These are phyloP conservation scores for Hemistola chrysoprasaria DNA, from an alignment of 2,888 invertebrate genomes.

Conservation along the genomic window DNA sequence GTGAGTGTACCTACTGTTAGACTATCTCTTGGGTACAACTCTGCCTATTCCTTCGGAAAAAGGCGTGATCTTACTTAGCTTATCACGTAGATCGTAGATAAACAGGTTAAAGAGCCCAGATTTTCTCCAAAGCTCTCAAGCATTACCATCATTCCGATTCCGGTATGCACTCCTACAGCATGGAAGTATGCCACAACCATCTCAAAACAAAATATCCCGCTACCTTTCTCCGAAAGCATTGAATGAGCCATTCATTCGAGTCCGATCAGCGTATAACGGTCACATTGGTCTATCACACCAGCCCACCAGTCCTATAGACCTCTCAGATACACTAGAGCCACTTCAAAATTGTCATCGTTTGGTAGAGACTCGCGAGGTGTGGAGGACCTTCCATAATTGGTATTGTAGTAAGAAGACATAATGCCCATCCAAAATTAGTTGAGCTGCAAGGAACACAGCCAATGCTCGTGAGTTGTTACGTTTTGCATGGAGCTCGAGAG, in stretches of 20 bases:
- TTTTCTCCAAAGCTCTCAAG: constrained; percentile 7
- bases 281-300: constrained; percentile 61
- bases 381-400: constrained; percentile 7
- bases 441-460: neutral
- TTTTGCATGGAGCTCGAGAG: constrained; percentile 12
- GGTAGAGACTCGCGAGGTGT: neutral
- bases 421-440: constrained; percentile 1
- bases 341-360: neutral
- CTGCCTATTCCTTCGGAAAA: no score
- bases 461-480: neutral
- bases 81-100: no score
- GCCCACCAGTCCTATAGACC: constrained; percentile 36
- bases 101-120: neutral
- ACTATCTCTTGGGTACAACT: no score
- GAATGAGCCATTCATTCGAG: constrained; percentile 72
- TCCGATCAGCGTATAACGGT: constrained; percentile 71
- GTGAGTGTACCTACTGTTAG: no score
- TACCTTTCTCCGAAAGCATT: constrained; percentile 63
- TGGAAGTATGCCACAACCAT: constrained; percentile 25
- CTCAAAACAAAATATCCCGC: constrained; percentile 61
- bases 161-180: constrained; percentile 3
- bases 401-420: constrained; percentile 19
- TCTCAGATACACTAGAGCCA: constrained; percentile 2
- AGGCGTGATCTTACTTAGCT: no score
- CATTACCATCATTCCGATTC: constrained; percentile 12